These are phyloP conservation scores for Lysiphlebus fabarum DNA, from an alignment of 1,140 invertebrate species.

Conservation along the genomic window DNA sequence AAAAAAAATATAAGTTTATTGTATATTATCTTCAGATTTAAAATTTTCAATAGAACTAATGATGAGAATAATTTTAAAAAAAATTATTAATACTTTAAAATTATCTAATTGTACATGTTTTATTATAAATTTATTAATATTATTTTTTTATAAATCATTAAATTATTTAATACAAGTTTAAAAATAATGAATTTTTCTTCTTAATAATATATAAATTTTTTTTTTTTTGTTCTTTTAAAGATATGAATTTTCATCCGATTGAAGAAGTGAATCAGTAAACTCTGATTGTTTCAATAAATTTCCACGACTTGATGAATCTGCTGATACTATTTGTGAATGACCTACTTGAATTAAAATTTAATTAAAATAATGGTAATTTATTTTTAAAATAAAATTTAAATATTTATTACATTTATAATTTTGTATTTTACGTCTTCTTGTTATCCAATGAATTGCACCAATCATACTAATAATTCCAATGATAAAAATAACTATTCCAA, in stretches of 20 bases:
- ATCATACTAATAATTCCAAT: slow-evolving; percentile 8
- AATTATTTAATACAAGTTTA: too few species aligned
- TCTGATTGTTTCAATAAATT: slow-evolving; percentile 20
- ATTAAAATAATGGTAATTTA: too few species aligned
- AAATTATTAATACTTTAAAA: too few species aligned
- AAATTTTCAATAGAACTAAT: too few species aligned
- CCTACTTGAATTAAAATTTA: not conserved
- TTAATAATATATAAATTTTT: not conserved
- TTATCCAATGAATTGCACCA: not conserved
- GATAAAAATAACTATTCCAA: slow-evolving; percentile 7
- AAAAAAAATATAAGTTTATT: too few species aligned
- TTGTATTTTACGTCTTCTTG: slow-evolving; percentile 11
- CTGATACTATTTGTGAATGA: slow-evolving; percentile 9
- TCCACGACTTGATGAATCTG: slow-evolving; percentile 2
- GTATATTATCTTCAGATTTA: too few species aligned
- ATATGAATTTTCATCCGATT: slow-evolving; percentile 11
- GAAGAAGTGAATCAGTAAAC: slow-evolving; percentile 8
- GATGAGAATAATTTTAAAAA: too few species aligned
- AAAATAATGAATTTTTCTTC: too few species aligned
- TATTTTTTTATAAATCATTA: too few species aligned
- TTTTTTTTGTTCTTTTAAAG: slow-evolving; percentile 8
- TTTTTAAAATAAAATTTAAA: too few species aligned
- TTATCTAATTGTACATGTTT: too few species aligned
- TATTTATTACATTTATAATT: slow-evolving; percentile 8
- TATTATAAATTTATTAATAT: too few species aligned